Evolutionary conservation across 2,888 invertebrate genomes (phyloP).

Genomic region (Dryococelus australis): DNA sequence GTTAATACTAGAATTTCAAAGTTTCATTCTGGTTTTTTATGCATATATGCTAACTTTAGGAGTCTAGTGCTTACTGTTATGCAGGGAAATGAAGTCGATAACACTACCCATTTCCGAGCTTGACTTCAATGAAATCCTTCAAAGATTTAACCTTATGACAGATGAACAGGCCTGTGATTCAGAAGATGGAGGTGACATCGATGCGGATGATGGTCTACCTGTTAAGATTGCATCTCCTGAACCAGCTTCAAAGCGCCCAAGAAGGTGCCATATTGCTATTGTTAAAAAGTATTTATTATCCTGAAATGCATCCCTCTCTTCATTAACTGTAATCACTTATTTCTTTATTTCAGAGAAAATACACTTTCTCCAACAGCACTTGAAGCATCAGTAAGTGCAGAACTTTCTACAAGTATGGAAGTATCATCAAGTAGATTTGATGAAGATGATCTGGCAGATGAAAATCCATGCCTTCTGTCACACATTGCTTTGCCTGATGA

Average conservation of each 20-base stretch:
- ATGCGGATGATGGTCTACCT: too few relatives aligned
- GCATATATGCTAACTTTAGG: too few relatives aligned
- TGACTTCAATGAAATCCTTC: neutral
- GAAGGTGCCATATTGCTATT: neutral
- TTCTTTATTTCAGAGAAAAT: neutral
- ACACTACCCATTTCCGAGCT: neutral
- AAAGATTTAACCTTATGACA: neutral
- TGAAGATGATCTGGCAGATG: too few relatives aligned
- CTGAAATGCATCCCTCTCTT: neutral
- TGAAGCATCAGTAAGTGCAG: too few relatives aligned
- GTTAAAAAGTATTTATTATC: too few relatives aligned
- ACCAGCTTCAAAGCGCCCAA: too few relatives aligned
- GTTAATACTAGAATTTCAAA: neutral
- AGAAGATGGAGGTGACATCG: too few relatives aligned
- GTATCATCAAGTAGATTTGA: too few relatives aligned
- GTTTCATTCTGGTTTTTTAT: too few relatives aligned
- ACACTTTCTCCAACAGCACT: neutral
- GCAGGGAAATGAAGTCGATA: neutral
- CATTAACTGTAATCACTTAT: neutral
- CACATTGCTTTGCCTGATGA: neutral
- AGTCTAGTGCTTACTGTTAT: neutral
- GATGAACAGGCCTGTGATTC: neutral
- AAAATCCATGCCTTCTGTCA: too few relatives aligned
- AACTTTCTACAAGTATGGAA: too few relatives aligned
- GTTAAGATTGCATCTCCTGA: too few relatives aligned